A percentile compares a stretch with the other conserved stretches of the same genome.
These are phyloP conservation scores for Cheilosia vernalis DNA, from an alignment of 2,888 invertebrate genomes.

Conservation along the genomic window DNA sequence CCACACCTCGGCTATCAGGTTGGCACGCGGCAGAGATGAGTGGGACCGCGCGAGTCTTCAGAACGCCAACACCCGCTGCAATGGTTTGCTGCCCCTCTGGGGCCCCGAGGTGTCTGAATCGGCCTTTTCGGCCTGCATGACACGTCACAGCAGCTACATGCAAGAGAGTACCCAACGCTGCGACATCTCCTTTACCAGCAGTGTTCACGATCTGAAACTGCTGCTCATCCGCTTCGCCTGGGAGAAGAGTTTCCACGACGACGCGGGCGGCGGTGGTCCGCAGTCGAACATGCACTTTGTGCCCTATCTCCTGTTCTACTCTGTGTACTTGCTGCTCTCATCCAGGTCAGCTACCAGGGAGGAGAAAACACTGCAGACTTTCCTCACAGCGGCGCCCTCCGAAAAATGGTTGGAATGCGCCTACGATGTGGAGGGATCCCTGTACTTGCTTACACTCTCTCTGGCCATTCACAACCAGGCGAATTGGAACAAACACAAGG, in stretches of 20 bases:
- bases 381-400: slow-evolving; percentile 87
- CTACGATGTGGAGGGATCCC: slow-evolving; percentile 95
- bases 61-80: slow-evolving; percentile 98
- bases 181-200: slow-evolving; percentile 82
- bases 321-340: slow-evolving; percentile 96
- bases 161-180: slow-evolving; percentile 84
- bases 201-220: slow-evolving; percentile 96
- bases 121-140: slow-evolving; percentile 96
- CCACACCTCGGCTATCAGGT: slow-evolving; percentile 96
- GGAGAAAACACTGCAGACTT: slow-evolving; percentile 89
- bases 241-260: slow-evolving; percentile 98
- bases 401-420: slow-evolving; percentile 91
- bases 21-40: slow-evolving; percentile 91
- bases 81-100: slow-evolving; percentile 97
- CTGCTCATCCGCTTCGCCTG: slow-evolving; percentile 94
- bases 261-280: slow-evolving; percentile 98
- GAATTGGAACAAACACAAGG: slow-evolving; percentile 89
- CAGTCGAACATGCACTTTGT: slow-evolving; percentile 98
- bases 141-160: slow-evolving; percentile 94
- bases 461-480: slow-evolving; percentile 90
- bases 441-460: slow-evolving; percentile 93
- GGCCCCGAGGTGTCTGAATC: slow-evolving; percentile 97
- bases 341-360: slow-evolving; percentile 91
- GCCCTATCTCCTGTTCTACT: slow-evolving; percentile 96
- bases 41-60: slow-evolving; percentile 99